A percentile compares a stretch with the other conserved stretches of the same genome.
Conservation (phyloP, 2,113 vertebrate genomes). For the Illadopsis cleaveri region DNA sequence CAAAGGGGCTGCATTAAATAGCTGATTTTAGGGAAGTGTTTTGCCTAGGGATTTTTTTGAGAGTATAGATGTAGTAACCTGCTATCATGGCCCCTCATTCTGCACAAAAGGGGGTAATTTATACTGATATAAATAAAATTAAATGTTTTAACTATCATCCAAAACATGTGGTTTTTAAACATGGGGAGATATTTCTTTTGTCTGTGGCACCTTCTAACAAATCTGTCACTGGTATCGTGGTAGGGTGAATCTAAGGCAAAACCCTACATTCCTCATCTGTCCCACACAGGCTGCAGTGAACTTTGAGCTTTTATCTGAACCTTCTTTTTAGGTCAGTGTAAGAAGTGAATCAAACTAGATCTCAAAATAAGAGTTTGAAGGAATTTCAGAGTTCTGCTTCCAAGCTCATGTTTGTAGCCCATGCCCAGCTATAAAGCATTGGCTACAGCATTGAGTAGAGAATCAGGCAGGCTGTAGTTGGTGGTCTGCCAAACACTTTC, state of each 20-base stretch:
- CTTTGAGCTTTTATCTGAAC: not conserved
- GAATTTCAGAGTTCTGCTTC: not conserved
- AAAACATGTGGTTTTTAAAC: not conserved
- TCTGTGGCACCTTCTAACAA: not conserved
- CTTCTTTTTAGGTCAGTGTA: not conserved
- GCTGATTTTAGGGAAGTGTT: slow-evolving; percentile 79
- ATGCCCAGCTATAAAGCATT: not conserved
- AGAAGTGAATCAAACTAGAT: not conserved
- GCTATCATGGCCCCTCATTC: slow-evolving; percentile 8
- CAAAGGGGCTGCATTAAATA: slow-evolving; percentile 72
- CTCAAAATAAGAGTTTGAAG: not conserved
- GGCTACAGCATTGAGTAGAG: not conserved
- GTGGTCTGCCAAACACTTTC: not conserved
- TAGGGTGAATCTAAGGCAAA: not conserved
- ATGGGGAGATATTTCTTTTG: not conserved
- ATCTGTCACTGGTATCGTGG: fast-evolving
- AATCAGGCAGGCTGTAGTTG: not conserved
- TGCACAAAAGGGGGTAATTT: not conserved
- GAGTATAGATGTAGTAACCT: slow-evolving; percentile 62
- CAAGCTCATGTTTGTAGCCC: not conserved
- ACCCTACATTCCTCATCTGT: not conserved
- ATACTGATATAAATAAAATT: not conserved
- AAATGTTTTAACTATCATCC: not conserved
- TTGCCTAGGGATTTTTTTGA: slow-evolving; percentile 71
- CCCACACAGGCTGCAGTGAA: not conserved